A percentile compares a stretch with the other conserved stretches of the same genome.
These are phyloP conservation scores for Ranitomeya variabilis DNA, from an alignment of 2,113 vertebrate species.

Conservation along the genomic window DNA sequence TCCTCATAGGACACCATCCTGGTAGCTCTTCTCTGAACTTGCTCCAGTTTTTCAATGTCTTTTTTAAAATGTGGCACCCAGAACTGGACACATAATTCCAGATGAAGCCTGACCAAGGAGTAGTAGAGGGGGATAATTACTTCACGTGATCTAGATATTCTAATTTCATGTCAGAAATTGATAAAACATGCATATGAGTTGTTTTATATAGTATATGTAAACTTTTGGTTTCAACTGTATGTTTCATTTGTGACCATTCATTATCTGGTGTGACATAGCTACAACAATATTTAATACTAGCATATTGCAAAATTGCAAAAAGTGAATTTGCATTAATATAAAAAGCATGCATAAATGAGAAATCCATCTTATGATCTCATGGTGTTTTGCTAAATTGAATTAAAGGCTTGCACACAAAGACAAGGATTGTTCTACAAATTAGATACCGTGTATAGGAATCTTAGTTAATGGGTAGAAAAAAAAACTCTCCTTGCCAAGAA, in stretches of 20 bases:
- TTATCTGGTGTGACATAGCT: neutral
- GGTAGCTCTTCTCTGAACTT: too few species aligned
- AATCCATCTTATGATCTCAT: neutral
- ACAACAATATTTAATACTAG: neutral
- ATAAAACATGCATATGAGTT: too few species aligned
- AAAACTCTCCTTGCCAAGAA: neutral
- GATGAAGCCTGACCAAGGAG: too few species aligned
- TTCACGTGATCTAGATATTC: too few species aligned
- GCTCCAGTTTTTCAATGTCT: too few species aligned
- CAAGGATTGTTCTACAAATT: neutral
- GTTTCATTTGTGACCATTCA: neutral
- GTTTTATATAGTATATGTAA: too few species aligned
- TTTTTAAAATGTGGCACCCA: too few species aligned
- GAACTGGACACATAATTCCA: too few species aligned
- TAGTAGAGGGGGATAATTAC: too few species aligned
- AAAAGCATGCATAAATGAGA: neutral
- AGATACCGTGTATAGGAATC: neutral
- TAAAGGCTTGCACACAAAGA: slow-evolving; percentile 1
- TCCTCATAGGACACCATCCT: too few species aligned
- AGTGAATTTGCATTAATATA: neutral
- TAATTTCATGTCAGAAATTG: too few species aligned
- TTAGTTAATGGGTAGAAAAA: slow-evolving; percentile 11
- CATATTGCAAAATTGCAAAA: neutral
- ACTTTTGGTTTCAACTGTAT: neutral
- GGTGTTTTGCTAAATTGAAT: neutral